Percentiles rank a stretch among this genome's conserved stretches.
Conservation (phyloP, 1,140 invertebrate species). For the Neuroterus valhalla region DNA sequence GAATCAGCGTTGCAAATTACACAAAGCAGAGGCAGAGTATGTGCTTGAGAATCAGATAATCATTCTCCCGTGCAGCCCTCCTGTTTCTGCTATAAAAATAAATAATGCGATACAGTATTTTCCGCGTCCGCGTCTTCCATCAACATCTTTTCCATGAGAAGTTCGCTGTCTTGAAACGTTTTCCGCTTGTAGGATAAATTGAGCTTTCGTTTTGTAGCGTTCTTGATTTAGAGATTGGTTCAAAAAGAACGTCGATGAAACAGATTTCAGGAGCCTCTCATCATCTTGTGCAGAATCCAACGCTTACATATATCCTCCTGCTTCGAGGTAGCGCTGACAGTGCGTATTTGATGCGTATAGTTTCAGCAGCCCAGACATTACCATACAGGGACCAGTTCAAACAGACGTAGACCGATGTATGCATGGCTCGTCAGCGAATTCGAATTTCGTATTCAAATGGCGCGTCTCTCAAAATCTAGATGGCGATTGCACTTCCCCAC, state of each 20-base stretch:
- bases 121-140: background rate
- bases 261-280: slow-evolving; percentile 1
- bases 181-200: slow-evolving; percentile 1
- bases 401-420: slow-evolving; percentile 72
- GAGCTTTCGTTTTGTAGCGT: background rate
- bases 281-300: background rate
- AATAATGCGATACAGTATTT: slow-evolving; percentile 29
- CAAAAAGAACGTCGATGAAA: background rate
- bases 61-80: background rate
- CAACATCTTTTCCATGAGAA: slow-evolving; percentile 1
- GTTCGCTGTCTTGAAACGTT: background rate
- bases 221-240: background rate
- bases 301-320: slow-evolving; percentile 7
- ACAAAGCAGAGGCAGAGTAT: slow-evolving; percentile 8
- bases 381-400: slow-evolving; percentile 73
- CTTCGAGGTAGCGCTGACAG: slow-evolving; percentile 26
- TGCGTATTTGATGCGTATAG: slow-evolving; percentile 51
- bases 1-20: slow-evolving; percentile 24
- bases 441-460: slow-evolving; percentile 74
- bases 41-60: slow-evolving; percentile 2
- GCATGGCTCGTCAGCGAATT: slow-evolving; percentile 70
- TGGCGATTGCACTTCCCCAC: slow-evolving; percentile 55
- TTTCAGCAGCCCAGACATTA: slow-evolving; percentile 59
- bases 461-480: slow-evolving; percentile 59
- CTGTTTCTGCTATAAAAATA: background rate